Conservation (phyloP, 2,888 invertebrate genomes). For the Zygogramma bicolorata region DNA sequence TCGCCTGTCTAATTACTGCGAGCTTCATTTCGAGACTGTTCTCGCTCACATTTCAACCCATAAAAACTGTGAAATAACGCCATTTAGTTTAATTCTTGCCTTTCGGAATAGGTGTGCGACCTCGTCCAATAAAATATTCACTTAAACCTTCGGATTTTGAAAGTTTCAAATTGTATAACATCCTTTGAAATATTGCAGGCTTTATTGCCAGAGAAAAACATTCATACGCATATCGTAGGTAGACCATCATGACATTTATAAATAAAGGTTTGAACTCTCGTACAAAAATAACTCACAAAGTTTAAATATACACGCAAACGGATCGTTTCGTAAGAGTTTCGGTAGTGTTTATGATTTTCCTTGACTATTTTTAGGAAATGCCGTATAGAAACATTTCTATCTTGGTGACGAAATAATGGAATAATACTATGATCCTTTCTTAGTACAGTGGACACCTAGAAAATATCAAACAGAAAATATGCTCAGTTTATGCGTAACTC, state of each 20-base stretch:
- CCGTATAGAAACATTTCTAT: too few relatives aligned
- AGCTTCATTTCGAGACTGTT: background rate
- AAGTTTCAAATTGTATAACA: conserved; percentile 20
- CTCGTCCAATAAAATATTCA: background rate
- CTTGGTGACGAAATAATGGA: too few relatives aligned
- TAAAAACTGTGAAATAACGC: background rate
- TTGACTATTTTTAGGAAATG: conserved; percentile 4
- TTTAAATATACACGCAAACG: conserved; percentile 58
- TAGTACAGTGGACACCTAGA: too few relatives aligned
- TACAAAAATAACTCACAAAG: conserved; percentile 49
- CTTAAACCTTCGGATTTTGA: too few relatives aligned
- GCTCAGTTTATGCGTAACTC: too few relatives aligned
- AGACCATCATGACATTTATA: conserved; percentile 53
- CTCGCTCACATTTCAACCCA: background rate
- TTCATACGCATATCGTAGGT: conserved; percentile 28
- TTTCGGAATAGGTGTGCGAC: background rate
- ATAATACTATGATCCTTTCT: too few relatives aligned
- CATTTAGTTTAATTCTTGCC: background rate
- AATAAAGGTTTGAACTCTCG: conserved; percentile 53
- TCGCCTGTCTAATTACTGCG: background rate
- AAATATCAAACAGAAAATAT: too few relatives aligned
- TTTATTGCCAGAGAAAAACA: conserved; percentile 16
- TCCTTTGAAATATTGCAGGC: conserved; percentile 17
- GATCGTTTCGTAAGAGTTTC: conserved; percentile 53
- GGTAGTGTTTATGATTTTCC: conserved; percentile 30